phyloP scores from a whole-genome alignment of 2,113 vertebrate genomes.

The Oncorhynchus keta region DNA sequence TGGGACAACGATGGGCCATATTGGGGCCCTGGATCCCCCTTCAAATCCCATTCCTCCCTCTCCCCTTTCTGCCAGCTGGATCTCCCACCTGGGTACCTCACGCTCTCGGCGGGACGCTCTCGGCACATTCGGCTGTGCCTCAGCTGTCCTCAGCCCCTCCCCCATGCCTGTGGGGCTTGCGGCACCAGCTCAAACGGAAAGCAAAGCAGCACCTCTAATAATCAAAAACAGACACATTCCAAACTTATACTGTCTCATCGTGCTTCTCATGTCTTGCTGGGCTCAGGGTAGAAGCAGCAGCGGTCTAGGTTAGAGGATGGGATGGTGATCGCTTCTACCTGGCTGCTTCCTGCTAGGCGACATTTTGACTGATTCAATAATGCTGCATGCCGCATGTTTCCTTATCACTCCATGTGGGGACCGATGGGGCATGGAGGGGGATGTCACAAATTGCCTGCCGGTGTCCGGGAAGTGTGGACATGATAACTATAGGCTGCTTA shows the following conservation, averaged over 20 bases:
- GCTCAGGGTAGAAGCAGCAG: slow-evolving; percentile 34
- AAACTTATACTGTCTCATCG: slow-evolving; percentile 32
- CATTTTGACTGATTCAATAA: slow-evolving; percentile 59
- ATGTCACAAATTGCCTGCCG: slow-evolving; percentile 40
- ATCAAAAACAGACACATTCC: slow-evolving; percentile 49
- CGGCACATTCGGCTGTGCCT: slow-evolving; percentile 49
- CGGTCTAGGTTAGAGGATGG: not conserved
- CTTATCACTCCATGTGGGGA: slow-evolving; percentile 48
- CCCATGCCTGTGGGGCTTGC: slow-evolving; percentile 24
- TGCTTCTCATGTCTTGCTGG: slow-evolving; percentile 32
- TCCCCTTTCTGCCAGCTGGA: slow-evolving; percentile 38
- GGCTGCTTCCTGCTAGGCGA: slow-evolving; percentile 38
- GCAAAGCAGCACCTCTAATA: slow-evolving; percentile 49
- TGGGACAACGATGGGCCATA: too few species aligned
- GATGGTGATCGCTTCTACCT: slow-evolving; percentile 34
- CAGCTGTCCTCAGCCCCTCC: slow-evolving; percentile 34
- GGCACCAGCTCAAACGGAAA: slow-evolving; percentile 49
- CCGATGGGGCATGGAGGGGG: slow-evolving; percentile 57
- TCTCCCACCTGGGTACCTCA: slow-evolving; percentile 48
- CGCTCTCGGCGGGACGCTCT: slow-evolving; percentile 55
- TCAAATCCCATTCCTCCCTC: slow-evolving; percentile 5
- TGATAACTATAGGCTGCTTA: slow-evolving; percentile 40
- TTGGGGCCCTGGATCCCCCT: too few species aligned
- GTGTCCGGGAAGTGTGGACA: slow-evolving; percentile 47
- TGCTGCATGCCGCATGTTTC: slow-evolving; percentile 55